A percentile compares a stretch with the other conserved stretches of the same genome.
Conservation (phyloP, 2,888 invertebrate species). For the Apotomis capreana region DNA sequence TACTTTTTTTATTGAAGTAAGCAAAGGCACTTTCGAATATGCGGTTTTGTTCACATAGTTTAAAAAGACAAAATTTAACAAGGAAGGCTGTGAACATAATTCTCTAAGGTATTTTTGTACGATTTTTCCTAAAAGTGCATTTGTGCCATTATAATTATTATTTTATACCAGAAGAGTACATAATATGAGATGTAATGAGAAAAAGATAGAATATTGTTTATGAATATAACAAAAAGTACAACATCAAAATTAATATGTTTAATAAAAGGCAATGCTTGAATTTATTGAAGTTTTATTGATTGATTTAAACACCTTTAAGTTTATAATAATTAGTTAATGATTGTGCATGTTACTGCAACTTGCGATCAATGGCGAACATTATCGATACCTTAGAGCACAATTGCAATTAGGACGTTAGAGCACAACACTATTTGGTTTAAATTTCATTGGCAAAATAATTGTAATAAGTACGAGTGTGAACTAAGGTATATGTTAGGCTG, state of each 20-base stretch:
- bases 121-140: conserved; percentile 49
- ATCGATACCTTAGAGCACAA: neutral
- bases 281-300: conserved; percentile 28
- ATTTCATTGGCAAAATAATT: too few relatives aligned
- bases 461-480: too few relatives aligned
- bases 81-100: conserved; percentile 71
- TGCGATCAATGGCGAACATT: neutral
- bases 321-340: neutral
- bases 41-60: conserved; percentile 53
- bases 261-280: conserved; percentile 27
- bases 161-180: conserved; percentile 7
- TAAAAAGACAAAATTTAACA: conserved; percentile 50
- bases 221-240: conserved; percentile 22
- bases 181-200: neutral
- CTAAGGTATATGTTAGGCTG: too few relatives aligned
- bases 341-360: neutral
- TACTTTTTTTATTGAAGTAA: conserved; percentile 1
- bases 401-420: too few relatives aligned
- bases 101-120: conserved; percentile 48
- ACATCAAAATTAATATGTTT: conserved; percentile 13
- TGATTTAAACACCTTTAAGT: neutral
- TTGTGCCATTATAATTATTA: conserved; percentile 60
- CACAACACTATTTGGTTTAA: too few relatives aligned
- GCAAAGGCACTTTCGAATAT: conserved; percentile 45
- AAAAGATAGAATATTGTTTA: neutral